These are phyloP conservation scores for Melopsittacus undulatus DNA, from an alignment of 2,797 vertebrate species.

Conservation along the genomic window DNA sequence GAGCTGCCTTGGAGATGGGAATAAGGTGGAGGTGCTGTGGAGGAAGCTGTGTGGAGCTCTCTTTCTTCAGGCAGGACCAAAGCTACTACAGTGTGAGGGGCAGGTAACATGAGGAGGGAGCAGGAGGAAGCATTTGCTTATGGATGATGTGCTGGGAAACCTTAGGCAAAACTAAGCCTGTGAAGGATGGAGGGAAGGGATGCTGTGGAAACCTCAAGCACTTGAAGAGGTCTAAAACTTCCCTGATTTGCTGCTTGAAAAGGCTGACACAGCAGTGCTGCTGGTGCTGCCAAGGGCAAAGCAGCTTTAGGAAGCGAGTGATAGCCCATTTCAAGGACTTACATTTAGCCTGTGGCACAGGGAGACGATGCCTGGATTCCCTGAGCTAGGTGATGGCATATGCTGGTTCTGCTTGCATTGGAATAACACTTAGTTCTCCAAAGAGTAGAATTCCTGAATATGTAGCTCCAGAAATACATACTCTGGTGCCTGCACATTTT, in stretches of 20 bases:
- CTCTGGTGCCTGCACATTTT: not conserved
- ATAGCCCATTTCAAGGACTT: not conserved
- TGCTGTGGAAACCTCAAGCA: not conserved
- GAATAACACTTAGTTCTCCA: not conserved
- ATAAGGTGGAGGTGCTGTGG: not conserved
- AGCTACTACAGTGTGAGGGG: not conserved
- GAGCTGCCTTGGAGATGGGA: not conserved
- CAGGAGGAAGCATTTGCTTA: not conserved
- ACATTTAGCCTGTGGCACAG: not conserved
- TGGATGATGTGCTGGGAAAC: not conserved
- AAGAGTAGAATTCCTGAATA: not conserved
- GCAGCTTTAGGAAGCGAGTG: not conserved
- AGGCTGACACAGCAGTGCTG: not conserved
- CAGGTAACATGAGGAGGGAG: not conserved
- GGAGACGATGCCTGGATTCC: not conserved
- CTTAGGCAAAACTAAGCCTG: not conserved
- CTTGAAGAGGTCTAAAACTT: constrained; percentile 1
- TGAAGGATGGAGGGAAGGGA: not conserved
- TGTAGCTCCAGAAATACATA: not conserved
- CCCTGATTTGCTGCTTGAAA: not conserved
- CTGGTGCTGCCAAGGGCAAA: constrained; percentile 1
- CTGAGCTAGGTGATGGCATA: not conserved
- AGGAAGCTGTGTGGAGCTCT: not conserved
- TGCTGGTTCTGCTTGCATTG: not conserved
- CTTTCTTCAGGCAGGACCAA: not conserved